These are phyloP conservation scores for Procambarus virginalis DNA, from an alignment of 1,140 invertebrate species.

Conservation along the genomic window DNA sequence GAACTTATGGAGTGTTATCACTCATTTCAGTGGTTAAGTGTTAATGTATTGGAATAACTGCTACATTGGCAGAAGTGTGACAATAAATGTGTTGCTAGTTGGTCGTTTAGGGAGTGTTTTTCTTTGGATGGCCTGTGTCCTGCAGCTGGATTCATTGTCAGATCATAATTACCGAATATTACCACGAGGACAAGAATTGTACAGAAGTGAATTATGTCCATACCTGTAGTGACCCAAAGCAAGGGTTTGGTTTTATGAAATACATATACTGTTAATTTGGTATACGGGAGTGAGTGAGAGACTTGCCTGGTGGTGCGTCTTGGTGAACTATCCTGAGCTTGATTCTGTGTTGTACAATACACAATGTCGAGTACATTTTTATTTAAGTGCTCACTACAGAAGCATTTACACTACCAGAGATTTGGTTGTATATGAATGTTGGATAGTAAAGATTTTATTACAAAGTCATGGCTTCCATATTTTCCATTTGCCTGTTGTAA, in stretches of 20 bases:
- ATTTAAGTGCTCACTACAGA: slow-evolving; percentile 41
- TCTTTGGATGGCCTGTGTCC: slow-evolving; percentile 17
- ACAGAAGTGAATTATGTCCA: slow-evolving; percentile 9
- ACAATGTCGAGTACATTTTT: slow-evolving; percentile 10
- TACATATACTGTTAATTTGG: slow-evolving; percentile 12
- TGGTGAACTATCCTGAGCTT: slow-evolving; percentile 23
- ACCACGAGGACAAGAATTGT: background rate
- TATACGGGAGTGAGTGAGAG: slow-evolving; percentile 30
- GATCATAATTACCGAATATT: background rate
- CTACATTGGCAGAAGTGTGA: slow-evolving; percentile 7
- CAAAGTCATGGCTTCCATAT: slow-evolving; percentile 47
- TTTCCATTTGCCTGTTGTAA: slow-evolving; percentile 37
- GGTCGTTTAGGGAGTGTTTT: slow-evolving; percentile 34
- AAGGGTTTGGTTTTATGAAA: slow-evolving; percentile 4
- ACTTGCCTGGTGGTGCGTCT: slow-evolving; percentile 30
- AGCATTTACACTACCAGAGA: slow-evolving; percentile 44
- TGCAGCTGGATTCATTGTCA: slow-evolving; percentile 17
- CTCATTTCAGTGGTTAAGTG: slow-evolving; percentile 20
- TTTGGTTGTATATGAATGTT: slow-evolving; percentile 36
- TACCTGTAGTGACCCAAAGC: background rate
- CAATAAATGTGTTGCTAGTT: slow-evolving; percentile 40
- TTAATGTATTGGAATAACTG: slow-evolving; percentile 25
- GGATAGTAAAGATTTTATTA: slow-evolving; percentile 41
- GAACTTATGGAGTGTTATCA: background rate
- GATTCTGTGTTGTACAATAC: slow-evolving; percentile 30